Evolutionary conservation across 35 echinoderm and acorn worm species (phyloP).

Genomic region (Hemicentrotus pulcherrimus): DNA sequence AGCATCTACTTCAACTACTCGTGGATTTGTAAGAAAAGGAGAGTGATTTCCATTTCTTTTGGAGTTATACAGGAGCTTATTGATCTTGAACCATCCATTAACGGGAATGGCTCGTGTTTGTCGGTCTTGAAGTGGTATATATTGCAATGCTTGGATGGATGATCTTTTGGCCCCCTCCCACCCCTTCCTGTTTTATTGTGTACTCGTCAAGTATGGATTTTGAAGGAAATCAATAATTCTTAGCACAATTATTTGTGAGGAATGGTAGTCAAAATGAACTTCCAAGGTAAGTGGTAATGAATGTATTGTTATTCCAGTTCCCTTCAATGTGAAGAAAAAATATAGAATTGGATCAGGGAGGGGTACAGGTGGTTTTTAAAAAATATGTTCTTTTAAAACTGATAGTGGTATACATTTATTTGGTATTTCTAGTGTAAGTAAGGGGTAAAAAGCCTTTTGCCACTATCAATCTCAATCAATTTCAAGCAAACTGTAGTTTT

Average conservation of each 20-base stretch:
- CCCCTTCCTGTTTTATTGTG: background rate
- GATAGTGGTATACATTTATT: no score
- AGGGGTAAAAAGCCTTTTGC: no score
- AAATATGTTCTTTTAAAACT: no score
- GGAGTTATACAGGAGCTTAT: background rate
- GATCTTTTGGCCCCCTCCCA: background rate
- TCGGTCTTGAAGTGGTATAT: background rate
- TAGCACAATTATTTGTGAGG: background rate
- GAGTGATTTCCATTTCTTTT: background rate
- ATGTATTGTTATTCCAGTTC: background rate
- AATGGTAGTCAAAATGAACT: slow-evolving; percentile 5
- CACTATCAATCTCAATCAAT: no score
- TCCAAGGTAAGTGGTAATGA: slow-evolving; percentile 17
- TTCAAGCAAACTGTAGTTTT: no score
- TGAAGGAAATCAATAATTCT: slow-evolving; percentile 13
- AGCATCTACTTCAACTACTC: background rate
- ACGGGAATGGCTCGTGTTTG: background rate
- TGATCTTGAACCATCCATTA: background rate
- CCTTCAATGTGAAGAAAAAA: background rate
- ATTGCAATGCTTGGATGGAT: background rate
- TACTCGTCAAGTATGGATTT: background rate
- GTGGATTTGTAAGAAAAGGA: background rate
- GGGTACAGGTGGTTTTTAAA: no score
- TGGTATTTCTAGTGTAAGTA: no score
- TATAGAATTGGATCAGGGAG: no score